Percentiles rank a stretch among this genome's conserved stretches.
These are phyloP conservation scores for Disparrhopalites patrizii DNA, from an alignment of 2,888 invertebrate species.

Conservation along the genomic window DNA sequence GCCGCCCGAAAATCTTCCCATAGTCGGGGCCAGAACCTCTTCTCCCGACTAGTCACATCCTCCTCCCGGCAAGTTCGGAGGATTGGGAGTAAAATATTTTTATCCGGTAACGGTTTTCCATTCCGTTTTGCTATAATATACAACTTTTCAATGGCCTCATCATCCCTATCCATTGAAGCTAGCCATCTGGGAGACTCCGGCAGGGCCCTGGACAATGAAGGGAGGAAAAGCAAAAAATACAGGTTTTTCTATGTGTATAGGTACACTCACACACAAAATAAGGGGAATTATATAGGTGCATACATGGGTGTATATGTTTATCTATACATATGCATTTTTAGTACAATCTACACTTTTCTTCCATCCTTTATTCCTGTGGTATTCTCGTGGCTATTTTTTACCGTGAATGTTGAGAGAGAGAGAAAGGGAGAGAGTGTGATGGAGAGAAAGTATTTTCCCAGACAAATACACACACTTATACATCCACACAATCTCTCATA, in stretches of 20 bases:
- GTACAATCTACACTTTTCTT: too few species aligned
- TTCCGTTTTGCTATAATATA: constrained; percentile 41
- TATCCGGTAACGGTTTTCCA: constrained; percentile 29
- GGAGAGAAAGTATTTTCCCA: background rate
- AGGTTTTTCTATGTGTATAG: too few species aligned
- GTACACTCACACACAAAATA: too few species aligned
- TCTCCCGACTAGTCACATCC: background rate
- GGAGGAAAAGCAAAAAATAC: too few species aligned
- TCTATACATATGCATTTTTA: too few species aligned
- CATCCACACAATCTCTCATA: background rate
- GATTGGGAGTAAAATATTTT: constrained; percentile 35
- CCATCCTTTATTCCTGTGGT: too few species aligned
- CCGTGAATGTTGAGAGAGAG: too few species aligned
- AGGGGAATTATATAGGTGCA: too few species aligned
- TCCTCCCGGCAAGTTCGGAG: constrained; percentile 32
- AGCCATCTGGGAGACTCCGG: constrained; percentile 46
- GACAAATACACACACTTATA: background rate
- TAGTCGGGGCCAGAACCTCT: constrained; percentile 2
- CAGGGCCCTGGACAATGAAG: constrained; percentile 43
- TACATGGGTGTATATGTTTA: too few species aligned
- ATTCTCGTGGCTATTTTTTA: too few species aligned
- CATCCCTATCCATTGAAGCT: constrained; percentile 39
- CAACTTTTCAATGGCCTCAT: constrained; percentile 36
- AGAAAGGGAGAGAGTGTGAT: too few species aligned
- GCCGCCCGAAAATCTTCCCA: background rate